phyloP scores from a whole-genome alignment of 1,140 invertebrate genomes.

The Proctacanthus coquilletti region DNA sequence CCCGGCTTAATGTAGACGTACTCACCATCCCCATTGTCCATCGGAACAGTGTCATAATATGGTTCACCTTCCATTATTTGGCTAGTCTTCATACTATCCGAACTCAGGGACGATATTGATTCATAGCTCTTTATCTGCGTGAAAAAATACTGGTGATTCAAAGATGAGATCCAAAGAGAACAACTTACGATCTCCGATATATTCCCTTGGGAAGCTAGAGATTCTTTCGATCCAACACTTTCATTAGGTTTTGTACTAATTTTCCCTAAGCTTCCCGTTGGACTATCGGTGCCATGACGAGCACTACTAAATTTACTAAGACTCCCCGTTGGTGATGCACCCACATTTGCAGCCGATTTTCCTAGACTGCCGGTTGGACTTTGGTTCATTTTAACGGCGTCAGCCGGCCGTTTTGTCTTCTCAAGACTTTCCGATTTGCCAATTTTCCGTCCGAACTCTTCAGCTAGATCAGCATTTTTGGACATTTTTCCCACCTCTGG shows the following conservation, averaged over 20 bases:
- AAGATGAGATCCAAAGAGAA: not conserved
- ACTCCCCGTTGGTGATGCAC: conserved; percentile 23
- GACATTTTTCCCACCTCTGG: conserved; percentile 22
- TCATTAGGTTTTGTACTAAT: conserved; percentile 11
- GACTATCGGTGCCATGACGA: conserved; percentile 8
- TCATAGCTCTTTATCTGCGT: conserved; percentile 42
- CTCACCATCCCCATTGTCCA: conserved; percentile 58
- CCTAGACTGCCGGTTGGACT: conserved; percentile 12
- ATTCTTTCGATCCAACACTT: conserved; percentile 25
- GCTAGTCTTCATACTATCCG: conserved; percentile 23
- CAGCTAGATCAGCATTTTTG: conserved; percentile 23
- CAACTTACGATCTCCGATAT: conserved; percentile 26
- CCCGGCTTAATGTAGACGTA: conserved; percentile 59
- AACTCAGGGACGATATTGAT: conserved; percentile 40
- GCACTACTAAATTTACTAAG: conserved; percentile 14
- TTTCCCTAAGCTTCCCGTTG: conserved; percentile 25
- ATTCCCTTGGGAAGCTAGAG: conserved; percentile 22
- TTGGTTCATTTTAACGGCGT: conserved; percentile 5
- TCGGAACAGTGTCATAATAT: conserved; percentile 67
- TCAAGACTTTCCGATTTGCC: conserved; percentile 24
- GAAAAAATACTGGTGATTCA: not conserved
- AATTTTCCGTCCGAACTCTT: conserved; percentile 25
- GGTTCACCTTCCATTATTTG: conserved; percentile 41
- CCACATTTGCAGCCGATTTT: conserved; percentile 8
- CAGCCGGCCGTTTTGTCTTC: conserved; percentile 14